Base-by-base conservation (phyloP, 2,113 vertebrate genomes). In the Pitta sordida region DNA sequence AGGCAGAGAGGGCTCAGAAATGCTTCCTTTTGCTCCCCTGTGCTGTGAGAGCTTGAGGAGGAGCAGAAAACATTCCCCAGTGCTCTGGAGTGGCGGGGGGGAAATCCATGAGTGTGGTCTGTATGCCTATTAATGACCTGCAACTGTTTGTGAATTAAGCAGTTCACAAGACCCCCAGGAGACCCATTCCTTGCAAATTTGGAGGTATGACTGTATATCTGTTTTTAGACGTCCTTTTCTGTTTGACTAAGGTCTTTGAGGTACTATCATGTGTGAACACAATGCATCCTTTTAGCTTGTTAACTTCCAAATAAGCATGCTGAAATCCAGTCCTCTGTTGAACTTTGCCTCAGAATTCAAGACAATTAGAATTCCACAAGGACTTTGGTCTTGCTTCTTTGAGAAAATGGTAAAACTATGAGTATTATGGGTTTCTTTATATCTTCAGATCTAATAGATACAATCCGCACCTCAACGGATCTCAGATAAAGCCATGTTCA, bases 211-310 rank as follows among this genome's bases (percentile, higher is more conserved):
- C n/a, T n/a, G n/a, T n/a, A n/a, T n/a, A n/a, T n/a, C n/a, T n/a
- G n/a, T 48, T 91, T 83, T 29, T 39, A 29, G 29, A 69, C 39
- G 12, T 2, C 4, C 15, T 59, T 37, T 62, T 26, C 55, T 56
- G 1, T 27, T 89, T 44, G 37, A 58, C 11, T 70, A 21, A 11
- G 37, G 41, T 62, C 3, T 30, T 24, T 17, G 7, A 43, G 7
- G 6, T 26, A 6, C 5, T 15, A 65, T 36, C 15, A 26, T 0
- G 0, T 27, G 4, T 41, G 9, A 73, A 24, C n/a, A 59, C 10
- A 79, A 13, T 12, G 3, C 21, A 86, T 34, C 3, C 5, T 43
- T 58, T 70, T 63, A 43, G 13, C 39, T 14, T 13, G 13, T 59
- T 30, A 30, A 6, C 34, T 74, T 82, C 36, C 19, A 43, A 73